Conservation (phyloP, 2,797 vertebrate genomes). For the Silurus aristotelis region DNA sequence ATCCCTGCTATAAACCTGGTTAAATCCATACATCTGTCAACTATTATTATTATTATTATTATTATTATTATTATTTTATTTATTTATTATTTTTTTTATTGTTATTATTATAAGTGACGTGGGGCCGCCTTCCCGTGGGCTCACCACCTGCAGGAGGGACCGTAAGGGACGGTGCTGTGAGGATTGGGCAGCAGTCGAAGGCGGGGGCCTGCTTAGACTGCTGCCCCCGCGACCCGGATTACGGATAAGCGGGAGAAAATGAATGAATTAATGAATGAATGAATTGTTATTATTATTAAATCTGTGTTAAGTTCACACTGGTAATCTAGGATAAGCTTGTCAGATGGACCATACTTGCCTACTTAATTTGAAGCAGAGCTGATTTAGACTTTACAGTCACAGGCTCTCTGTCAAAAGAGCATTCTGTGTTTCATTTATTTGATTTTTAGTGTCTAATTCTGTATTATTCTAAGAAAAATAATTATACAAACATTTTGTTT, state of each 20-base stretch:
- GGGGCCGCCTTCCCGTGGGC: too few species aligned
- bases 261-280: too few species aligned
- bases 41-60: too few species aligned
- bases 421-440: conserved; percentile 22
- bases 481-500: background rate
- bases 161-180: too few species aligned
- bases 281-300: background rate
- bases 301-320: background rate
- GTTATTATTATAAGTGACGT: background rate
- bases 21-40: too few species aligned
- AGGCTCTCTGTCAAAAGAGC: conserved; percentile 68
- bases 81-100: background rate
- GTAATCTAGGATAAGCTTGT: conserved; percentile 59
- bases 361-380: conserved; percentile 49
- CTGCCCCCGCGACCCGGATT: too few species aligned
- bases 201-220: too few species aligned
- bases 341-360: conserved; percentile 72
- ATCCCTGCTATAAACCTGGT: too few species aligned
- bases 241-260: too few species aligned
- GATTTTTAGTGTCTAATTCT: background rate
- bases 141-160: too few species aligned
- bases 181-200: too few species aligned
- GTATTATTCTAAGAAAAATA: background rate
- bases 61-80: too few species aligned
- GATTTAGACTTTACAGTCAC: conserved; percentile 61